Conservation (phyloP, 2,888 invertebrate species). For the Aethes cnicana region DNA sequence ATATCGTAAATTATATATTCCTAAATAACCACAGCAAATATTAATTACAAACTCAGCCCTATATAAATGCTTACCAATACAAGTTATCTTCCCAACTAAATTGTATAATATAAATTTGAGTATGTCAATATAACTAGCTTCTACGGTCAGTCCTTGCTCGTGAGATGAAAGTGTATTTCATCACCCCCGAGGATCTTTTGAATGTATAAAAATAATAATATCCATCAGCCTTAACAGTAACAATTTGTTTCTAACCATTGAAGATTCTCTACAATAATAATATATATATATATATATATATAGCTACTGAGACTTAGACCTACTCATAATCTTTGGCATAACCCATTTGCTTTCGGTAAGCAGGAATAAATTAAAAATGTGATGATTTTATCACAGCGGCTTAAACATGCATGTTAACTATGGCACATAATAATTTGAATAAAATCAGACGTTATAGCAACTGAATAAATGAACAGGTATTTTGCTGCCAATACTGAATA, state of each 20-base stretch:
- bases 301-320: constrained; percentile 67
- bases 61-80: constrained; percentile 50
- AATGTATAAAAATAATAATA: constrained; percentile 74
- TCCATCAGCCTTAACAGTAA: constrained; percentile 68
- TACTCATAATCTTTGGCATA: constrained; percentile 79
- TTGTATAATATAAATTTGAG: constrained; percentile 47
- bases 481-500: no score
- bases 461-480: no score
- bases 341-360: constrained; percentile 58
- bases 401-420: constrained; percentile 40
- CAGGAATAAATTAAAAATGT: constrained; percentile 60
- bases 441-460: constrained; percentile 20
- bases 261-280: constrained; percentile 49
- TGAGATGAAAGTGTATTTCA: constrained; percentile 64
- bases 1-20: constrained; percentile 23
- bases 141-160: constrained; percentile 73
- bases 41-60: constrained; percentile 32
- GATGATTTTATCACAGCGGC: constrained; percentile 48
- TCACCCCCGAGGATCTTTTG: constrained; percentile 67
- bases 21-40: constrained; percentile 34
- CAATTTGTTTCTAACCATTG: constrained; percentile 77
- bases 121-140: constrained; percentile 57
- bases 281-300: no score
- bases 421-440: constrained; percentile 48
- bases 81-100: constrained; percentile 51